Evolutionary conservation across 2,888 invertebrate species (phyloP).

Genomic region (Drosophila subsilvestris): DNA sequence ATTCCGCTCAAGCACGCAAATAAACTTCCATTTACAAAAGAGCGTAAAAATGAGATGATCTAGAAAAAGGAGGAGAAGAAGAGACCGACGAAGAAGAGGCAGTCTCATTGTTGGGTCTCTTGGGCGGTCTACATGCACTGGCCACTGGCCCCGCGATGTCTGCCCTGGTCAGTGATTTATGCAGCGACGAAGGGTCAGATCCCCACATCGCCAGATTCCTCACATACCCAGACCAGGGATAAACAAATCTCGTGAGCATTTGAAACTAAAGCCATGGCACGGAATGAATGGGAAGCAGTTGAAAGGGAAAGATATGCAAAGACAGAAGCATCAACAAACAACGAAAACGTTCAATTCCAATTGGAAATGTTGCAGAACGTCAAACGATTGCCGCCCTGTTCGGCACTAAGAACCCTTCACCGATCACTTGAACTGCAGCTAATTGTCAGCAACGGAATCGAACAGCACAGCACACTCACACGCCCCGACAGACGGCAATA

Average conservation of each 20-base stretch:
- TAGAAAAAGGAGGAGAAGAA: neutral
- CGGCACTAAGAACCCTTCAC: slow-evolving; percentile 31
- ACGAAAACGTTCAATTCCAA: slow-evolving; percentile 71
- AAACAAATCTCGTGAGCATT: slow-evolving; percentile 53
- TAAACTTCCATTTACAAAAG: slow-evolving; percentile 63
- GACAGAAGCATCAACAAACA: slow-evolving; percentile 44
- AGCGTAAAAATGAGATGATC: slow-evolving; percentile 28
- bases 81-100: slow-evolving; percentile 1
- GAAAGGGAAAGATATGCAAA: neutral
- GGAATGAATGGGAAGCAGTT: neutral
- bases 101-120: slow-evolving; percentile 27
- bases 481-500: slow-evolving; percentile 26
- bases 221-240: slow-evolving; percentile 27
- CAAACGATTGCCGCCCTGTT: slow-evolving; percentile 58
- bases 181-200: slow-evolving; percentile 50
- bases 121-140: slow-evolving; percentile 36
- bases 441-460: slow-evolving; percentile 67
- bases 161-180: slow-evolving; percentile 73
- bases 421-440: slow-evolving; percentile 73
- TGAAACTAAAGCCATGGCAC: neutral
- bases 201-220: slow-evolving; percentile 18
- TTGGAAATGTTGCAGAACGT: slow-evolving; percentile 78
- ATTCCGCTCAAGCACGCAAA: slow-evolving; percentile 75
- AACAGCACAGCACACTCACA: slow-evolving; percentile 46
- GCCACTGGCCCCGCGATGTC: slow-evolving; percentile 64